phyloP scores from a whole-genome alignment of 2,797 vertebrate species.

The Hapalemur alaotrensis region DNA sequence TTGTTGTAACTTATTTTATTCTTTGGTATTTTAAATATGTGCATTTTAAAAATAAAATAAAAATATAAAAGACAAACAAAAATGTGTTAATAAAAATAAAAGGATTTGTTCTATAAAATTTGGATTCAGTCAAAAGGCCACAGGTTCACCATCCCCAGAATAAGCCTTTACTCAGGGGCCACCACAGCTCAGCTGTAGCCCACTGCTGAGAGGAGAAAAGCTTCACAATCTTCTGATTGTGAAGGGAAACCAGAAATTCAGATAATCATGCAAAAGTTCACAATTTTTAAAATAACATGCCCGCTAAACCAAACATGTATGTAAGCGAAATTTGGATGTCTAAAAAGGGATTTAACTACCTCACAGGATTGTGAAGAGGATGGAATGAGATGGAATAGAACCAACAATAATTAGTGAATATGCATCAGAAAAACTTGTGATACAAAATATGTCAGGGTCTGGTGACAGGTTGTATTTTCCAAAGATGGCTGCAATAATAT shows the following conservation, averaged over 20 bases:
- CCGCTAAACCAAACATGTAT: neutral
- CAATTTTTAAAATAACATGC: neutral
- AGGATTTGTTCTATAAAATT: too few species aligned
- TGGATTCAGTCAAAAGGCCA: too few species aligned
- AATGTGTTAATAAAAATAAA: too few species aligned
- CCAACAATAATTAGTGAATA: neutral
- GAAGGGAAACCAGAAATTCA: slow-evolving; percentile 4
- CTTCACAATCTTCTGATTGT: neutral
- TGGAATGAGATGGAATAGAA: neutral
- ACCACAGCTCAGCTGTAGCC: too few species aligned
- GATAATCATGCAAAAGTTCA: neutral
- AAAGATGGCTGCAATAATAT: neutral
- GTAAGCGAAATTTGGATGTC: neutral
- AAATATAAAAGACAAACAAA: too few species aligned
- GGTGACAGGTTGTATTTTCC: neutral
- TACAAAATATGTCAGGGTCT: neutral
- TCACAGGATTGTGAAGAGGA: neutral
- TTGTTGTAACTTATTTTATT: too few species aligned
- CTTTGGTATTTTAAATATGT: too few species aligned
- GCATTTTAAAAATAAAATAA: too few species aligned
- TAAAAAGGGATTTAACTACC: neutral
- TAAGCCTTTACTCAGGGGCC: neutral
- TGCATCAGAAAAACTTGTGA: neutral
- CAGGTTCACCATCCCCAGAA: too few species aligned
- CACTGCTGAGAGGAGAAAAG: neutral